Base-by-base conservation (phyloP, 2,113 vertebrate genomes). In the Myxocyprinus asiaticus region DNA sequence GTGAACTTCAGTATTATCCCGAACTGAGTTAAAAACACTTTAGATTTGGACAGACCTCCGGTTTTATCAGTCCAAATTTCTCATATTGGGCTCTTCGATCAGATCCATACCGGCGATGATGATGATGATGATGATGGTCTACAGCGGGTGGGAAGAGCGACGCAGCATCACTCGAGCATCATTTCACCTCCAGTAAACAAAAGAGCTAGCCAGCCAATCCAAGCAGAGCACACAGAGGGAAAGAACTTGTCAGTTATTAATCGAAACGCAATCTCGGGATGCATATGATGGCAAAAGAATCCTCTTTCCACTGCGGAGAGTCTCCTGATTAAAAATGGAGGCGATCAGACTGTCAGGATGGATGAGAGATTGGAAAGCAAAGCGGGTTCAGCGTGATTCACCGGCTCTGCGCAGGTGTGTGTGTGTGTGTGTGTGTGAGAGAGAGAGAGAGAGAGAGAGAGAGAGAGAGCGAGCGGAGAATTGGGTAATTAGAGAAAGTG, bases 241-340 rank as follows among this genome's bases (percentile, higher is more conserved):
- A 17, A 11, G 48, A 45, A 33, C 56, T 53, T 44, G 43, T 62
- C 33, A 76, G 70, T 71, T 71, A 58, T 70, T 69, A 76, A 71
- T 51, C 22, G 3, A 33, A 33, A 33, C 22, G 22, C 22, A 33
- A 33, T 33, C 22, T 33, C 22, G 22, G 22, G 44, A 77, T 67
- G 65, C 72, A 12, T 71, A 7, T 11, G 65, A 69, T 3, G 64
- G 14, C 15, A 14, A 67, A n/a, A 10, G 11, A 75, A 65, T 63
- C 65, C 17, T 59, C 6, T 61, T 69, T 67, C 67, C 33, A 15
- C 33, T 22, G 56, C 11, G 33, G 12, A 69, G 53, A 43, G 55
- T 9, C 73, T 77, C 22, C 3, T 33, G 22, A 33, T 33, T 33
- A 33, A 87, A 87, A 82, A 87, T 87, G 86, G 86, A 85, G 84